phyloP scores from a whole-genome alignment of 2,888 invertebrate species.

The Brassicogethes aeneus region DNA sequence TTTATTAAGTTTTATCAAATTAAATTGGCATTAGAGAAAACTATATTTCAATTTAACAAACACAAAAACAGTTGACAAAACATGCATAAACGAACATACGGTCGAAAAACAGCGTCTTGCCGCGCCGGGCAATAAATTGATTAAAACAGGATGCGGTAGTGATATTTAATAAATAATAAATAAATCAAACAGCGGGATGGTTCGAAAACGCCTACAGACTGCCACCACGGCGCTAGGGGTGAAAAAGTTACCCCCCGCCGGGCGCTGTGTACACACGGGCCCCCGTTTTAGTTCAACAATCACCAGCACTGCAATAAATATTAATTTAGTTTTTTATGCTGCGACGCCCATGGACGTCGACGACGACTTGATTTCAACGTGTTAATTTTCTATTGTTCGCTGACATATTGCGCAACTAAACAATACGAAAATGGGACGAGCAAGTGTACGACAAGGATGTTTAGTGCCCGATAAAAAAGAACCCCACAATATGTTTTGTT shows the following conservation, averaged over 20 bases:
- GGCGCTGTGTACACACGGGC: constrained; percentile 10
- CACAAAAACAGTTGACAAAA: too few relatives aligned
- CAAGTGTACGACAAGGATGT: too few relatives aligned
- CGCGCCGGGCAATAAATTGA: neutral
- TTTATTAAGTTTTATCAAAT: too few relatives aligned
- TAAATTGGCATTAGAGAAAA: too few relatives aligned
- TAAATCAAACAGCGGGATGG: constrained; percentile 23
- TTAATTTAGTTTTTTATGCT: constrained; percentile 33
- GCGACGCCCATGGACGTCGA: too few relatives aligned
- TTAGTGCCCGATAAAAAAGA: too few relatives aligned
- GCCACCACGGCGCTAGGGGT: constrained; percentile 5
- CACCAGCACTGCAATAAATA: constrained; percentile 30
- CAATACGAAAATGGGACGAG: too few relatives aligned
- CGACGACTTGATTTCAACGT: constrained; percentile 27
- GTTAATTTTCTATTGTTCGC: constrained; percentile 31
- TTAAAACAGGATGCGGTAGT: constrained; percentile 1
- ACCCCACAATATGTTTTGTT: too few relatives aligned
- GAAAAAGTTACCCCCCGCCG: constrained; percentile 17
- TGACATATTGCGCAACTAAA: constrained; percentile 26
- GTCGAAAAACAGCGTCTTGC: neutral
- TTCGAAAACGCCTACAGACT: constrained; percentile 11
- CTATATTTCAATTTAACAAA: too few relatives aligned
- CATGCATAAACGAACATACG: too few relatives aligned
- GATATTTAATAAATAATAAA: constrained; percentile 19
- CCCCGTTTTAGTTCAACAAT: constrained; percentile 19